Conservation (phyloP, 2,797 vertebrate genomes). For the Gymnocypris eckloni region DNA sequence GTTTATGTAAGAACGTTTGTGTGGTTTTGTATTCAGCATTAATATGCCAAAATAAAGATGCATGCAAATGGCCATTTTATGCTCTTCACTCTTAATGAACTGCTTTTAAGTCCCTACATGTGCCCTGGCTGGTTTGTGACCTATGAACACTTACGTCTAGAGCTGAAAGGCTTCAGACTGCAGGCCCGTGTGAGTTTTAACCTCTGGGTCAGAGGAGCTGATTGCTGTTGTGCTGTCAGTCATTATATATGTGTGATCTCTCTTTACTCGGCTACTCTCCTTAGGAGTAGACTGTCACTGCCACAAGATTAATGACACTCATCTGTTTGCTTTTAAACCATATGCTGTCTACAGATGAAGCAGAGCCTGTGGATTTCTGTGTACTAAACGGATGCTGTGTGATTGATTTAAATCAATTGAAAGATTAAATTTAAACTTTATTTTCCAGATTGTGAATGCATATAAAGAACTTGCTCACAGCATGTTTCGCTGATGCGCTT, state of each 20-base stretch:
- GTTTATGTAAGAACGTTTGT: background rate
- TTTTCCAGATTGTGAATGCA: background rate
- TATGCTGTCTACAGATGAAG: slow-evolving; percentile 43
- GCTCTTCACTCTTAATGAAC: slow-evolving; percentile 35
- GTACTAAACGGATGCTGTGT: background rate
- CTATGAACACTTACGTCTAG: background rate
- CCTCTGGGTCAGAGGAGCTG: slow-evolving; percentile 41
- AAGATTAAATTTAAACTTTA: background rate
- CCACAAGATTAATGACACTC: slow-evolving; percentile 46
- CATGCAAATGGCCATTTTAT: slow-evolving; percentile 31
- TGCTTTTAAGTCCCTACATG: slow-evolving; percentile 26
- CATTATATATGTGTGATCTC: slow-evolving; percentile 44
- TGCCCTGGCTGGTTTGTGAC: slow-evolving; percentile 30
- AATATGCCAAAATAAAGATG: slow-evolving; percentile 1
- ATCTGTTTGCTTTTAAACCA: slow-evolving; percentile 48
- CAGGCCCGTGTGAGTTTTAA: slow-evolving; percentile 46
- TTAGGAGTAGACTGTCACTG: slow-evolving; percentile 42
- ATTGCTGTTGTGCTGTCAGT: slow-evolving; percentile 35
- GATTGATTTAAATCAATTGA: background rate
- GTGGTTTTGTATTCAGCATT: background rate
- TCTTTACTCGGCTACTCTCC: slow-evolving; percentile 45
- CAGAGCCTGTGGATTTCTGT: background rate
- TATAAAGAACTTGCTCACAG: background rate
- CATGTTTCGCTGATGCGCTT: background rate
- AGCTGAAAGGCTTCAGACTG: slow-evolving; percentile 48